phyloP scores from a whole-genome alignment of 1,140 invertebrate species.

The Lasaia peninsularis region DNA sequence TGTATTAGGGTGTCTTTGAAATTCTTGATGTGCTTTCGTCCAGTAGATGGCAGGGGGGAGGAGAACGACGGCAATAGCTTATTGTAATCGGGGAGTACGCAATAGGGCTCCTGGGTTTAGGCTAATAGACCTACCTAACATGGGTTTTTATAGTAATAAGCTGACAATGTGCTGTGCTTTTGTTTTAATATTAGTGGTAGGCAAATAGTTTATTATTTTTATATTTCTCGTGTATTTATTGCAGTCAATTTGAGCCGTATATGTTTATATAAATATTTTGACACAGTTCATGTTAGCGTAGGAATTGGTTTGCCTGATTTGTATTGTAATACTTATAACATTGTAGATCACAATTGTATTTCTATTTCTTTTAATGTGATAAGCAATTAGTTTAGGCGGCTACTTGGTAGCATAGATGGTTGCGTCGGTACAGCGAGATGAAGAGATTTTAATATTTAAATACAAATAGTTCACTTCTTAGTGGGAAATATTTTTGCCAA shows the following conservation, averaged over 20 bases:
- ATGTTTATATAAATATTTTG: constrained; percentile 39
- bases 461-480: constrained; percentile 69
- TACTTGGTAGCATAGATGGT: constrained; percentile 66
- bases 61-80: constrained; percentile 18
- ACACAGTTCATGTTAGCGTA: constrained; percentile 22
- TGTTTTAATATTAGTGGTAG: constrained; percentile 69
- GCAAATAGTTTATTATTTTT: constrained; percentile 65
- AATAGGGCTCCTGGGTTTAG: constrained; percentile 65
- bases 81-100: constrained; percentile 24
- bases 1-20: constrained; percentile 72
- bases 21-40: constrained; percentile 73
- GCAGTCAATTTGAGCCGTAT: constrained; percentile 65
- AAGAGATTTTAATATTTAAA: constrained; percentile 75
- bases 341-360: constrained; percentile 66
- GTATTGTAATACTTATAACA: constrained; percentile 53
- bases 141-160: constrained; percentile 64
- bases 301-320: constrained; percentile 56
- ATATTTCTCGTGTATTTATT: constrained; percentile 67
- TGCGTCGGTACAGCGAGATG: constrained; percentile 60
- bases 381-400: constrained; percentile 48
- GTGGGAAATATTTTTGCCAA: constrained; percentile 74
- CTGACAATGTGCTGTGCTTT: constrained; percentile 76
- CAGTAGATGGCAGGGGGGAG: constrained; percentile 51
- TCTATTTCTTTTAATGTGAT: constrained; percentile 53
- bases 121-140: constrained; percentile 54